A percentile compares a stretch with the other conserved stretches of the same genome.
Conservation (phyloP, 2,797 vertebrate species). For the Notamacropus eugenii region DNA sequence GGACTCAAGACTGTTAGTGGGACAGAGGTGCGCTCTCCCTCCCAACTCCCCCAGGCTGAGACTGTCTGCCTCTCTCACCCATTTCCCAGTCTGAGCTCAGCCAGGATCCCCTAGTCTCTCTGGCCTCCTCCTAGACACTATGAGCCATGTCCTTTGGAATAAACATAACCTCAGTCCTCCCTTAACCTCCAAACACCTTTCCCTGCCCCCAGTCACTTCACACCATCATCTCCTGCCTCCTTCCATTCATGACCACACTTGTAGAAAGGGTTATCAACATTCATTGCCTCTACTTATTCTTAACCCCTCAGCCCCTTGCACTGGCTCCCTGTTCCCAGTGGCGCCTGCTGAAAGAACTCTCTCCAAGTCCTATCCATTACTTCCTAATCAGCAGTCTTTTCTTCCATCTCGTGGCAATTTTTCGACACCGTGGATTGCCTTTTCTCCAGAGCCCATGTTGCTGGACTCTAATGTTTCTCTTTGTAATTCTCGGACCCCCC, state of each 20-base stretch:
- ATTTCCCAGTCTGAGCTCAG: background rate
- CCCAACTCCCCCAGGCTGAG: background rate
- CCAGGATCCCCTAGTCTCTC: background rate
- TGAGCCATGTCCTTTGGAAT: background rate
- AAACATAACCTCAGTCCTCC: background rate
- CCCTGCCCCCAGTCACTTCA: background rate
- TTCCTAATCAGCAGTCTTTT: background rate
- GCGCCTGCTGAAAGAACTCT: background rate
- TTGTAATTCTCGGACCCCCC: background rate
- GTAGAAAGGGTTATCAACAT: background rate
- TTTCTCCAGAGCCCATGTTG: background rate
- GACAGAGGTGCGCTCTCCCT: background rate
- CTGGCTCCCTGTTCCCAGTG: background rate
- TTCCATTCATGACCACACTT: background rate
- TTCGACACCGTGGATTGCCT: background rate
- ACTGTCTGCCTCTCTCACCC: background rate
- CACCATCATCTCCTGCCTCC: background rate
- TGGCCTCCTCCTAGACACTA: background rate
- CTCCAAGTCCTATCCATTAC: background rate
- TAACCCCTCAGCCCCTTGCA: background rate
- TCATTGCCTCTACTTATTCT: background rate
- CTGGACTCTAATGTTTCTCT: background rate
- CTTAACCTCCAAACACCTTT: background rate
- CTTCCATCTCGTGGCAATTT: background rate
- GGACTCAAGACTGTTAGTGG: background rate